These are phyloP conservation scores for Quadriops clusia DNA, from an alignment of 2,888 invertebrate species.

Conservation along the genomic window DNA sequence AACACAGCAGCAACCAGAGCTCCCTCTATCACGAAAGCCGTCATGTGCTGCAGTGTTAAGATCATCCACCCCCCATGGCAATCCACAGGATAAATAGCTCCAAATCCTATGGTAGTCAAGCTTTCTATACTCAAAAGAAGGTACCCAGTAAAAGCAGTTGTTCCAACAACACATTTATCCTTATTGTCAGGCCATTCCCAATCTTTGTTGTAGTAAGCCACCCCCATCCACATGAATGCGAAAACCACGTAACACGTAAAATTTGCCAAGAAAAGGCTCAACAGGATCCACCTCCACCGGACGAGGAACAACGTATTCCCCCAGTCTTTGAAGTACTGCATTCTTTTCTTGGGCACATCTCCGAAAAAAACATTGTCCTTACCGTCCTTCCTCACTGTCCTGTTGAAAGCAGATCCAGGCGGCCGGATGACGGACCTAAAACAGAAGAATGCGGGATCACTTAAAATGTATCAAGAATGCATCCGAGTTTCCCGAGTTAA, in stretches of 20 bases:
- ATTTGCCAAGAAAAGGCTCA: constrained; percentile 30
- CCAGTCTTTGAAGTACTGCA: constrained; percentile 37
- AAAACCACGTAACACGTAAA: constrained; percentile 19
- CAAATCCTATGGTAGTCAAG: constrained; percentile 29
- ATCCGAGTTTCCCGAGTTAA: too few species aligned
- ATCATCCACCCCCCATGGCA: constrained; percentile 23
- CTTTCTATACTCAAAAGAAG: constrained; percentile 29
- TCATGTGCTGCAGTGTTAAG: constrained; percentile 24
- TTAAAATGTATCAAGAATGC: too few species aligned
- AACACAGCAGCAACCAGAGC: constrained; percentile 42
- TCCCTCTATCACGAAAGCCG: constrained; percentile 29
- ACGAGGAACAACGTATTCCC: constrained; percentile 57
- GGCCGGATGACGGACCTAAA: constrained; percentile 9
- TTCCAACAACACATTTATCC: constrained; percentile 23
- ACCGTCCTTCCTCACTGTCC: constrained; percentile 34
- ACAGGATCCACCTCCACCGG: constrained; percentile 59
- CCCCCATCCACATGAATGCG: constrained; percentile 17
- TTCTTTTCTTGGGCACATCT: constrained; percentile 21
- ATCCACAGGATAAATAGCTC: constrained; percentile 27
- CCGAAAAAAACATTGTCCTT: constrained; percentile 31
- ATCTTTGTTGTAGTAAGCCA: constrained; percentile 14
- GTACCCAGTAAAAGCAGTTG: constrained; percentile 26
- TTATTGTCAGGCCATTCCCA: constrained; percentile 10
- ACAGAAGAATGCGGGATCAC: not conserved
- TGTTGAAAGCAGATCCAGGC: constrained; percentile 9